phyloP scores from a whole-genome alignment of 2,888 invertebrate species.

The Agrotis clavis region DNA sequence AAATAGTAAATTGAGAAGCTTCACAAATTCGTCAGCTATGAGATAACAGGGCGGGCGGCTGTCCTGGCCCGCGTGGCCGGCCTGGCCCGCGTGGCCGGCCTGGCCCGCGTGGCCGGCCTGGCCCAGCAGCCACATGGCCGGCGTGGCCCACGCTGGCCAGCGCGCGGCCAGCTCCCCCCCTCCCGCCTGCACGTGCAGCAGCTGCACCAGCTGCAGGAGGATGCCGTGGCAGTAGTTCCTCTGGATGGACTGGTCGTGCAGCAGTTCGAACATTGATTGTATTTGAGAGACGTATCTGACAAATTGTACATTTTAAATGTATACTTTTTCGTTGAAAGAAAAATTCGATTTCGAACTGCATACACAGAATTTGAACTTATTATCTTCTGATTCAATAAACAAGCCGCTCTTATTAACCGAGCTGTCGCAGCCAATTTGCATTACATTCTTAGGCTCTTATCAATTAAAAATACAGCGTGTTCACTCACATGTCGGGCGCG shows the following conservation, averaged over 20 bases:
- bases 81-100: slow-evolving; percentile 47
- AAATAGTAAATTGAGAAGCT: slow-evolving; percentile 76
- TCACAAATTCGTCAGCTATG: slow-evolving; percentile 78
- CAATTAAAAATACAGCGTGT: too few species aligned
- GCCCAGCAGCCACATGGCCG: slow-evolving; percentile 70
- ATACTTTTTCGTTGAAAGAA: too few species aligned
- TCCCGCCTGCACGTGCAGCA: slow-evolving; percentile 75
- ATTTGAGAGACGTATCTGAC: slow-evolving; percentile 67
- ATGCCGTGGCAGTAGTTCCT: slow-evolving; percentile 93
- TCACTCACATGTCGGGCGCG: slow-evolving; percentile 67
- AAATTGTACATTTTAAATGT: not conserved
- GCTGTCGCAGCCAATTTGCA: too few species aligned
- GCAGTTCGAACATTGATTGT: slow-evolving; percentile 67
- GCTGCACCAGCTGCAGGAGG: slow-evolving; percentile 88
- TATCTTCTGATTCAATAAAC: too few species aligned
- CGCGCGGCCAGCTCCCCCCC: slow-evolving; percentile 48
- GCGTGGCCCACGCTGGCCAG: slow-evolving; percentile 29
- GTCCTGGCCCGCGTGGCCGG: slow-evolving; percentile 22
- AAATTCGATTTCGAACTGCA: too few species aligned
- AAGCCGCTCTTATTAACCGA: too few species aligned
- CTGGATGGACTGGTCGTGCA: slow-evolving; percentile 70
- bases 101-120: slow-evolving; percentile 52
- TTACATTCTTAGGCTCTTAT: too few species aligned
- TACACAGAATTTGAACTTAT: too few species aligned
- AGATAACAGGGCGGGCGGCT: slow-evolving; percentile 73